Conservation (phyloP, 1,140 invertebrate species). For the Thaumetopoea pityocampa region DNA sequence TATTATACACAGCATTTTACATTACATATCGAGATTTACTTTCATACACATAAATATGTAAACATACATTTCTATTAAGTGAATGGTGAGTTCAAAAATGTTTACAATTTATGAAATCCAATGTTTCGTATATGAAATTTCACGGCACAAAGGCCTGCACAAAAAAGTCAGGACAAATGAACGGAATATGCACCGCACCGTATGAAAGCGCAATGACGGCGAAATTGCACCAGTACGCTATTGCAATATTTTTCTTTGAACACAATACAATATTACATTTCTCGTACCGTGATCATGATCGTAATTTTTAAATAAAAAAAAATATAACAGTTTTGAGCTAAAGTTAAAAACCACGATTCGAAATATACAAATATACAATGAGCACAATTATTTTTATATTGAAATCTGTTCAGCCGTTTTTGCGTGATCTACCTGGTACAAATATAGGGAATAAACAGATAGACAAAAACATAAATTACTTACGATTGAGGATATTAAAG, state of each 20-base stretch:
- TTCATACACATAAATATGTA: no score
- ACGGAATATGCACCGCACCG: conserved; percentile 30
- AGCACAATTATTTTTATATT: no score
- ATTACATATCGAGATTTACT: no score
- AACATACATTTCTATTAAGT: no score
- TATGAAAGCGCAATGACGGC: conserved; percentile 26
- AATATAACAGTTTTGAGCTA: not conserved
- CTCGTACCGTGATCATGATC: conserved; percentile 2
- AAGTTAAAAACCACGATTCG: not conserved
- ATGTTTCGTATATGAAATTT: conserved; percentile 7
- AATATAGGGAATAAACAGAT: no score
- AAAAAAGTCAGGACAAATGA: conserved; percentile 29
- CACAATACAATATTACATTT: conserved; percentile 32
- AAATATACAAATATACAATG: no score
- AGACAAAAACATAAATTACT: no score
- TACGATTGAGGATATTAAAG: no score
- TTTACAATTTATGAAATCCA: conserved; percentile 9
- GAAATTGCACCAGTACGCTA: conserved; percentile 26
- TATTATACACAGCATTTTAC: no score
- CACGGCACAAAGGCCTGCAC: conserved; percentile 12
- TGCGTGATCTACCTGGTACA: no score
- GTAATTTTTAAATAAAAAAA: conserved; percentile 16
- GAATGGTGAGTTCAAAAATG: conserved; percentile 6
- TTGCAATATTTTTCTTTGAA: conserved; percentile 40
- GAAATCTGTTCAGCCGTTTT: no score